Evolutionary conservation across 2,113 vertebrate genomes (phyloP), one percentile per base, ranked within the genome.

Genomic region (Oreochromis aureus): DNA sequence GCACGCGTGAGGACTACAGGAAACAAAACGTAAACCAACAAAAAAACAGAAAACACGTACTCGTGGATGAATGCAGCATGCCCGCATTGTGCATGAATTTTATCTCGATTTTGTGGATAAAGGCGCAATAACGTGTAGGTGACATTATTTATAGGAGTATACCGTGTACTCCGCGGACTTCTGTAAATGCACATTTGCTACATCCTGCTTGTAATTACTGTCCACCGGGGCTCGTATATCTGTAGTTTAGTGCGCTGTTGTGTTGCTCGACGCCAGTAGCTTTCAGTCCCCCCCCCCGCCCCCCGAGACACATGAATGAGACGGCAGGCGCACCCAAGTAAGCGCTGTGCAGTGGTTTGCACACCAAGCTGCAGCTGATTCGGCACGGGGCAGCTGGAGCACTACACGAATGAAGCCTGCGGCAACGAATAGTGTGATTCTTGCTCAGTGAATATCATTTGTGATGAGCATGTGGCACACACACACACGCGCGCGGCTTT

Each of bases 311-410:
- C 86, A 91, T 95, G 95, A 93, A 94, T 89, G 92, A 95, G 93
- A 87, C 93, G 87, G 80, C 85, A 88, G 93, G 71, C 94, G 94
- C 91, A 95, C 93, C 95, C 94, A 89, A 82, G 88, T 89, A 86
- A 83, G 85, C 87, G 87, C 87, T 80, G 92, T 71, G 88, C 93
- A 84, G 89, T n/a, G 91, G 69, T 76, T 81, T 85, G 58, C 85
- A 55, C 87, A 39, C 83, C 19, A 89, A 89, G 82, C 90, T 83
- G 86, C 91, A 53, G 84, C 56, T 85, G 59, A 85, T 91, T 82
- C 71, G 81, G 84, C 56, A 44, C 76, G 36, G 71, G 59, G 84
- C 32, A 36, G 41, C 81, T 71, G 87, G 85, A 90, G 85, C 86
- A 79, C 58, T 92, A 92, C 86, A 59, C 91, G 91, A 92, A 91